These are phyloP conservation scores for Perca flavescens DNA, from an alignment of 2,113 vertebrate species.

Conservation along the genomic window DNA sequence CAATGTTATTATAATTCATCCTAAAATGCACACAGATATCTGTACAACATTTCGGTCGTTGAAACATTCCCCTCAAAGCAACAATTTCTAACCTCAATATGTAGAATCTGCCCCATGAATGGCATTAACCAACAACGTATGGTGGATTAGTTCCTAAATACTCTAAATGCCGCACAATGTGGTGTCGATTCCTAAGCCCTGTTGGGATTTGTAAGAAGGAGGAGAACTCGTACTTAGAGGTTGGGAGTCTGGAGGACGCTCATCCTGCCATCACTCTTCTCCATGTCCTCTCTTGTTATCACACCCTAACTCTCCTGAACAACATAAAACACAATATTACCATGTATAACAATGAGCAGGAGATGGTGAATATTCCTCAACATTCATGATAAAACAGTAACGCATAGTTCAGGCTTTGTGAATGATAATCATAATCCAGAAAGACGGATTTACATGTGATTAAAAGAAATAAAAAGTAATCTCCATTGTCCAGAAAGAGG, in stretches of 20 bases:
- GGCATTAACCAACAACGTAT: slow-evolving; percentile 3
- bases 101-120: slow-evolving; percentile 9
- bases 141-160: slow-evolving; percentile 35
- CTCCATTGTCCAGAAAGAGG: neutral
- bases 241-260: slow-evolving; percentile 20
- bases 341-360: neutral
- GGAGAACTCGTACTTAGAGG: slow-evolving; percentile 26
- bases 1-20: neutral
- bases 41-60: neutral
- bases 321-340: neutral
- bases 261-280: slow-evolving; percentile 29
- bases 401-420: neutral
- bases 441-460: neutral
- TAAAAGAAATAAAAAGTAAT: neutral
- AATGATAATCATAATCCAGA: neutral
- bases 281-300: neutral
- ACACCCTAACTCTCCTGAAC: slow-evolving; percentile 2
- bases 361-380: neutral
- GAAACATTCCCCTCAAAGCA: neutral
- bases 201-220: slow-evolving; percentile 46
- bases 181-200: slow-evolving; percentile 43
- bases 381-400: neutral
- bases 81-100: neutral
- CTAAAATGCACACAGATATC: neutral
- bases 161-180: slow-evolving; percentile 31